phyloP scores from a whole-genome alignment of 2,888 invertebrate genomes.

The Folsomia manolachei region DNA sequence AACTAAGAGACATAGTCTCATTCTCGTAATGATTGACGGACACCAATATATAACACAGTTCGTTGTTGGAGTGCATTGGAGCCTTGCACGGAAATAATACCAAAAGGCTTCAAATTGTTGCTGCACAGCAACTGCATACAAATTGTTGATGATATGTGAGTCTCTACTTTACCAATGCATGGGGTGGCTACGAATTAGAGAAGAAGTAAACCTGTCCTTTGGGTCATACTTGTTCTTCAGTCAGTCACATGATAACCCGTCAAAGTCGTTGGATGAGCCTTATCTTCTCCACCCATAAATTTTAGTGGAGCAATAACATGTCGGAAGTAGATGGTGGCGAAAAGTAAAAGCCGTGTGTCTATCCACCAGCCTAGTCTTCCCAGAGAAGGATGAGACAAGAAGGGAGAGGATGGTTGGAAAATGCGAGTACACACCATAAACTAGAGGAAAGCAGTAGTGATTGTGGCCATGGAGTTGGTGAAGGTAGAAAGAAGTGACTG shows the following conservation, averaged over 20 bases:
- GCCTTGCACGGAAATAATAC: slow-evolving; percentile 5
- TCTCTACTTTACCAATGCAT: no score
- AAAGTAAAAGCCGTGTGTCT: not conserved
- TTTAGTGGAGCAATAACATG: not conserved
- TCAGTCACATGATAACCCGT: no score
- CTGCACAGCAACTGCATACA: no score
- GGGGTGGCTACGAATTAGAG: no score
- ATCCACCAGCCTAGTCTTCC: not conserved
- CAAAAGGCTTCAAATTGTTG: not conserved
- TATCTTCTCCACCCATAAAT: not conserved
- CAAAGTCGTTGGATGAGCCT: not conserved
- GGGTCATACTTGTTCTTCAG: no score
- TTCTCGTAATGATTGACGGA: no score
- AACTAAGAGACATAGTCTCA: no score
- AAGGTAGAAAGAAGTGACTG: slow-evolving; percentile 34
- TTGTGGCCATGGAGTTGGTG: not conserved
- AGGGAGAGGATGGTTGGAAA: not conserved
- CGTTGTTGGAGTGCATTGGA: slow-evolving; percentile 11
- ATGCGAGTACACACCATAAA: no score
- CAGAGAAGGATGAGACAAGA: not conserved
- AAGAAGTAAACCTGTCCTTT: no score
- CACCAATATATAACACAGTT: no score
- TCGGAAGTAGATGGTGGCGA: not conserved
- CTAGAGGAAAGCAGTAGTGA: not conserved
- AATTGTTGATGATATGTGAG: no score